phyloP scores from a whole-genome alignment of 1,140 invertebrate genomes.

The Lordiphosa clarofinis region DNA sequence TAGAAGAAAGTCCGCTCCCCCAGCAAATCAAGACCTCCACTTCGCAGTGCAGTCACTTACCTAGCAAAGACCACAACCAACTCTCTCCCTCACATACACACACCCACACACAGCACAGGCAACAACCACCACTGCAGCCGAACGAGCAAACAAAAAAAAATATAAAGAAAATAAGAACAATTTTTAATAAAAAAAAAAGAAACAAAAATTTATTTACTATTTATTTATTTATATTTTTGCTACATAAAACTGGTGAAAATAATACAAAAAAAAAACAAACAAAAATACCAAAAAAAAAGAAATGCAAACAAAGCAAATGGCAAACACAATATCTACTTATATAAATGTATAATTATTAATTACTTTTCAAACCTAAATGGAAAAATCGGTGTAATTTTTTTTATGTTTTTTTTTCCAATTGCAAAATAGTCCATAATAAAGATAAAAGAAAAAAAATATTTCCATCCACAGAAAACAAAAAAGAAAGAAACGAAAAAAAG shows the following conservation, averaged over 20 bases:
- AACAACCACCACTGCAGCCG: slow-evolving; percentile 70
- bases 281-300: slow-evolving; percentile 15
- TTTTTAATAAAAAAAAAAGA: background rate
- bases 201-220: slow-evolving; percentile 7
- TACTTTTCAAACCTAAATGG: slow-evolving; percentile 17
- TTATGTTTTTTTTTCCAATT: slow-evolving; percentile 3
- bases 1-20: too few species aligned
- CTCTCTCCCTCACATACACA: slow-evolving; percentile 15
- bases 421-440: slow-evolving; percentile 1
- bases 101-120: slow-evolving; percentile 51
- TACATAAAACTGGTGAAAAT: slow-evolving; percentile 9
- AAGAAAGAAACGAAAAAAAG: slow-evolving; percentile 21
- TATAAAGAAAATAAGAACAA: background rate
- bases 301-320: slow-evolving; percentile 1
- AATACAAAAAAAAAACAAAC: slow-evolving; percentile 29
- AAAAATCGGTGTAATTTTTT: slow-evolving; percentile 22
- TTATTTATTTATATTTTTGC: slow-evolving; percentile 11
- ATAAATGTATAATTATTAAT: slow-evolving; percentile 30
- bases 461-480: slow-evolving; percentile 37
- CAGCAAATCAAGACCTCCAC: too few species aligned
- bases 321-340: slow-evolving; percentile 10
- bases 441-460: slow-evolving; percentile 12
- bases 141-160: slow-evolving; percentile 38
- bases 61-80: slow-evolving; percentile 24
- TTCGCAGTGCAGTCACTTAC: too few species aligned